Base-by-base conservation (phyloP, 2,888 invertebrate genomes). In the Ariolimax columbianus region DNA sequence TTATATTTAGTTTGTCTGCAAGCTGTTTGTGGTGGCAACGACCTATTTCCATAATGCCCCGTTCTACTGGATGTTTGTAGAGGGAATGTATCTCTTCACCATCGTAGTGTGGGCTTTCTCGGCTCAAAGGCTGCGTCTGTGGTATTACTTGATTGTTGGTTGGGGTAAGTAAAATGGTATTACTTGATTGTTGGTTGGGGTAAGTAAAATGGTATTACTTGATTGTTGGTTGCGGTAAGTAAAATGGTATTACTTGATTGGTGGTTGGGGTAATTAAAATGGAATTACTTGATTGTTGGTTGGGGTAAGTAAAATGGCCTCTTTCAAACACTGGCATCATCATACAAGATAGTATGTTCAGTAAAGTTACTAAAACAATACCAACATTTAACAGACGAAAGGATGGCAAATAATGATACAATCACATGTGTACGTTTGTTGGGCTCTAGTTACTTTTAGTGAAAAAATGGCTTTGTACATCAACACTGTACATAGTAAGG, bases 51-150 rank as follows among this genome's bases (percentile, higher is more conserved):
- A 97, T 93, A 95, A 97, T 91, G 98, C 98, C 33, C 98, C 98
- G 93, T 98, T 98, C 95, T 98, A 98, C 95, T 99, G 98, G 98
- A 99, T 99, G 98, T 97, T 98, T 91, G 97, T 98, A 23, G 95
- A 95, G 86, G 94, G 94, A 0, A 88, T 94, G 0, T 94, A 94
- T 86, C 91, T 94, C 9, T 93, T 93, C 87, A 91, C 93, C 72
- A 93, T 93, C 75, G 92, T 94, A 59, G 93, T 94, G 43, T 93
- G 92, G 92, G 92, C 94, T 0, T 94, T 93, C 86, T 91, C 92
- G 7, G 91, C 93, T 7, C 92, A 93, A 47, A 92, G 90, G 73
- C 91, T 94, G 40, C 88, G 89, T 51, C 91, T 92, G 82, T 92
- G 93, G 91, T 92, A 93, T 84, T 94, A 94, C 86, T 88, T 91